A percentile compares a stretch with the other conserved stretches of the same genome.
These are phyloP conservation scores for Cepaea hortensis DNA, from an alignment of 2,888 invertebrate species.

Conservation along the genomic window DNA sequence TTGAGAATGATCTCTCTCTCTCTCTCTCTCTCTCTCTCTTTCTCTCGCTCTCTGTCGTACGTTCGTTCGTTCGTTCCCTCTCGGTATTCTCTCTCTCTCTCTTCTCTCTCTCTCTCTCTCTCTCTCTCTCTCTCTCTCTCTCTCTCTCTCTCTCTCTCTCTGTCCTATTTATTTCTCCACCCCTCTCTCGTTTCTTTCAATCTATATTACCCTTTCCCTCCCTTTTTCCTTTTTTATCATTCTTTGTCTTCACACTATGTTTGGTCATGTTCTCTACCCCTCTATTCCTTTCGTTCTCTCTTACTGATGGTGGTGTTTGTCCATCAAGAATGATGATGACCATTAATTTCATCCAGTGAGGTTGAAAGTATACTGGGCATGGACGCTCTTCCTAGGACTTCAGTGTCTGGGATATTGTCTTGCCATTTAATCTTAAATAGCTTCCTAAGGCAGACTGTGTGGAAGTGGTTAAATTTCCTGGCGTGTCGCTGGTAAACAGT, in stretches of 20 bases:
- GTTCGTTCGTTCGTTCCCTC: background rate
- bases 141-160: background rate
- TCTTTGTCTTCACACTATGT: background rate
- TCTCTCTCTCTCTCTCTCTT: slow-evolving; percentile 1
- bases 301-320: no score
- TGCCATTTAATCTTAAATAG: no score
- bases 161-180: background rate
- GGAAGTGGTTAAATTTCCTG: no score
- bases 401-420: no score
- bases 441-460: no score
- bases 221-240: background rate
- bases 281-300: background rate
- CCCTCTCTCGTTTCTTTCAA: background rate
- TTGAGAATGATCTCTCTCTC: background rate
- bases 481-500: no score
- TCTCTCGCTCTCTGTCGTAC: background rate
- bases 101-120: background rate
- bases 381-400: no score
- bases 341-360: no score
- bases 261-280: background rate
- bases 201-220: background rate
- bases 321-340: no score
- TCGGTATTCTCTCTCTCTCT: background rate
- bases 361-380: no score
- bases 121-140: background rate